Conservation (phyloP, 2,888 invertebrate genomes). For the Ernsta delagoae region DNA sequence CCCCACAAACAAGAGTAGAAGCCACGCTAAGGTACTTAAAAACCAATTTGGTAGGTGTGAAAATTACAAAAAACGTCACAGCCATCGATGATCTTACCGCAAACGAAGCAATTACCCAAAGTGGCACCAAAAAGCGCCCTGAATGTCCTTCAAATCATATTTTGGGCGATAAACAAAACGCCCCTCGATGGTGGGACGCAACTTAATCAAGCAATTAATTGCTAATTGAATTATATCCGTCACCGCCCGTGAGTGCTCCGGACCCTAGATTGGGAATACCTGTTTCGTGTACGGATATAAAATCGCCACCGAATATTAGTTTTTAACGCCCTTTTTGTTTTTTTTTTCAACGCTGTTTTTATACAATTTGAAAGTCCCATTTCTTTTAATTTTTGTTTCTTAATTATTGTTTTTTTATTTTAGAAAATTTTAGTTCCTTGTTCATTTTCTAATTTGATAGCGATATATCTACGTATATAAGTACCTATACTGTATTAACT, state of each 20-base stretch:
- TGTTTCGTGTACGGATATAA: conserved; percentile 38
- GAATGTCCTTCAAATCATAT: conserved; percentile 63
- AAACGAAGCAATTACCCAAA: conserved; percentile 34
- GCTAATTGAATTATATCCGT: conserved; percentile 81
- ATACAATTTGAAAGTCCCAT: too few species aligned
- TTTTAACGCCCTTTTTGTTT: not conserved
- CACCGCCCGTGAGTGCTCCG: conserved; percentile 57
- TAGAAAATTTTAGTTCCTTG: too few species aligned
- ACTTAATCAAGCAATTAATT: conserved; percentile 82
- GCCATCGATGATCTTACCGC: conserved; percentile 14
- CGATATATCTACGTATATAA: too few species aligned
- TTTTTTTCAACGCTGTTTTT: too few species aligned
- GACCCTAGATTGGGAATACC: conserved; percentile 46
- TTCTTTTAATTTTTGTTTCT: too few species aligned
- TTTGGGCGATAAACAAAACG: conserved; percentile 73
- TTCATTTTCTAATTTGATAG: too few species aligned
- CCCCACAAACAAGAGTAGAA: not conserved
- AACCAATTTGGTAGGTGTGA: conserved; percentile 18
- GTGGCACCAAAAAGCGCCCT: conserved; percentile 30
- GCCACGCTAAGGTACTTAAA: not conserved
- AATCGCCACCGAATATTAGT: conserved; percentile 5
- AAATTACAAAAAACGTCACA: conserved; percentile 17
- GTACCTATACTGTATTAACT: too few species aligned
- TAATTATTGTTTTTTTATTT: too few species aligned
- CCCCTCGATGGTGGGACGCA: conserved; percentile 62